Base-by-base conservation (phyloP, 2,113 vertebrate genomes). In the Sakesphorus luctuosus region DNA sequence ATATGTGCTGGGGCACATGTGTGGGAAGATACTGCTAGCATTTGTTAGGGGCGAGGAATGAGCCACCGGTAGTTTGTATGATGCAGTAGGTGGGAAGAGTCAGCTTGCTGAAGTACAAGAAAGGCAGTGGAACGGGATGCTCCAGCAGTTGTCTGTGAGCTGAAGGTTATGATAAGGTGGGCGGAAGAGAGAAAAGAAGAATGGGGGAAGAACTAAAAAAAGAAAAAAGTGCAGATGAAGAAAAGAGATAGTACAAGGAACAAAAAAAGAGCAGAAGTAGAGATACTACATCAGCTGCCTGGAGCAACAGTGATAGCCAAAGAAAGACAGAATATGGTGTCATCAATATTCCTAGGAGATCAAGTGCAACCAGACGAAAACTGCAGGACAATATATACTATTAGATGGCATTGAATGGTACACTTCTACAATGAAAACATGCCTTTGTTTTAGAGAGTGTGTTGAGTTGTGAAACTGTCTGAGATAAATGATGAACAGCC, bases 81-180 rank as follows among this genome's bases (percentile, higher is more conserved):
- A 55, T 77, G 55, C 36, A 69, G 62, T 66, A 80, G 63, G 94
- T 83, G 82, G 88, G 63, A 94, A 90, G 71, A 93, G 58, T 69
- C 85, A 88, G 79, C 72, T 79, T 66, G 62, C 40, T 80, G 85
- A 83, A 83, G 28, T 38, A 66, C 38, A 63, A 94, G 75, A 94
- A 87, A 90, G 53, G 50, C 55, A 94, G 53, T 85, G 62, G 66
- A 93, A 94, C 29, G 18, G 31, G 50, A 58, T 80, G 58, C 85
- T 58, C 55, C 59, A 92, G 75, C 25, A 83, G 79, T 53, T 93
- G 71, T 77, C 79, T 95, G 1, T 62, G 82, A 80, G 53, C 67
- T 92, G 63, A 67, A 94, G 72, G 75, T 90, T 96, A 80, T 83
- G 58, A 66, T 65, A 65, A 90, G 28, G 79, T 83, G 59, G 75